These are phyloP conservation scores for Artibeus jamaicensis DNA, from an alignment of 2,797 vertebrate species.

Conservation along the genomic window DNA sequence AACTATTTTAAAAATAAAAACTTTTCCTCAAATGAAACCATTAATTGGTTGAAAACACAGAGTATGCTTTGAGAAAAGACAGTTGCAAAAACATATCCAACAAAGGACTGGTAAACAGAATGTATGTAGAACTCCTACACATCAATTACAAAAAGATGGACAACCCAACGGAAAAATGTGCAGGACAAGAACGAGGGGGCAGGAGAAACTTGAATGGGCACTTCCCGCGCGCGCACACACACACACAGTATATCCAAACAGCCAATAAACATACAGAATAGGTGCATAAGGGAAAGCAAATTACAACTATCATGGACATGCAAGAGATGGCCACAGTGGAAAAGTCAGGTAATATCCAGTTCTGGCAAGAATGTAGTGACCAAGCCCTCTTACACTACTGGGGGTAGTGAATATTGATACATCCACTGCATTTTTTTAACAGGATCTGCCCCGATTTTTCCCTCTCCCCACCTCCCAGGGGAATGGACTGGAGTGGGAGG, in stretches of 20 bases:
- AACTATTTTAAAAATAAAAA: not conserved
- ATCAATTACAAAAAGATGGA: not conserved
- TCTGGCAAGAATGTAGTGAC: not conserved
- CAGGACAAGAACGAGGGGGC: not conserved
- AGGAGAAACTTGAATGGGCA: not conserved
- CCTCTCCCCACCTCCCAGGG: not conserved
- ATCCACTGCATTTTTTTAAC: not conserved
- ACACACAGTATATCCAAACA: not conserved
- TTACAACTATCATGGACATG: not conserved
- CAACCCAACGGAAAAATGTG: not conserved
- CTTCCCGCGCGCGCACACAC: not conserved
- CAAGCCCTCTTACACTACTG: not conserved
- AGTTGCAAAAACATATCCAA: constrained; percentile 8
- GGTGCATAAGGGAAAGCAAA: not conserved
- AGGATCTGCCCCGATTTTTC: not conserved
- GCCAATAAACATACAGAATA: not conserved
- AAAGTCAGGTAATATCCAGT: not conserved
- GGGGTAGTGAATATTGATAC: not conserved
- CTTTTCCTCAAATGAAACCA: not conserved
- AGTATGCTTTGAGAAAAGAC: not conserved
- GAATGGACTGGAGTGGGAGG: not conserved
- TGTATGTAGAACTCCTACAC: not conserved
- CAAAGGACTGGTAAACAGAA: not conserved
- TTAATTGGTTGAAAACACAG: not conserved
- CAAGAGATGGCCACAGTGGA: not conserved